phyloP scores from a whole-genome alignment of 2,888 invertebrate genomes.

The Chloromyia formosa region DNA sequence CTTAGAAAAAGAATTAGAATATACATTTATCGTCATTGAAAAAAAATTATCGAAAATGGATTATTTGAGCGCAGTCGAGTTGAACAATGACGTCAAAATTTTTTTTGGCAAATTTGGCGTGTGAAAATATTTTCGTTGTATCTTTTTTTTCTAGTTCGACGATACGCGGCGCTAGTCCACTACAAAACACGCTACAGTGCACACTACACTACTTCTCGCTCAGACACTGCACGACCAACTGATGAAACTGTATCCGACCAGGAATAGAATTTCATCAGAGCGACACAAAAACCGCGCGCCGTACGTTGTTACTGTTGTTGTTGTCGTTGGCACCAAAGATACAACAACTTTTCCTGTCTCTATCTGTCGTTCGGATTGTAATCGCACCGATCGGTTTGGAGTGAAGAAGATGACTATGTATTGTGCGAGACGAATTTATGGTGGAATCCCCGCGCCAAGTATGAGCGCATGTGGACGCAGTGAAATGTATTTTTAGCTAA shows the following conservation, averaged over 20 bases:
- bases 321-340: neutral
- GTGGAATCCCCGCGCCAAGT: neutral
- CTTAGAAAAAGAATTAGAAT: neutral
- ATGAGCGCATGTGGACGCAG: constrained; percentile 35
- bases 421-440: neutral
- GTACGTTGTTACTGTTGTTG: neutral
- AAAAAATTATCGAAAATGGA: neutral
- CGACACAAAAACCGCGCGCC: constrained; percentile 16
- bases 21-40: neutral
- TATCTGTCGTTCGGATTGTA: neutral
- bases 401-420: neutral
- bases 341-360: neutral
- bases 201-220: constrained; percentile 54
- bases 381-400: neutral
- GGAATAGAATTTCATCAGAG: constrained; percentile 54
- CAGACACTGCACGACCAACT: constrained; percentile 57
- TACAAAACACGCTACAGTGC: constrained; percentile 5
- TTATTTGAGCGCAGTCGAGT: constrained; percentile 20
- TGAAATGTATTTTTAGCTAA: constrained; percentile 41
- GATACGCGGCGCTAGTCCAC: constrained; percentile 23
- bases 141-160: too few relatives aligned
- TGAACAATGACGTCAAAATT: constrained; percentile 16
- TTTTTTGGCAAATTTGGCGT: constrained; percentile 11
- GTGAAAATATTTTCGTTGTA: neutral
- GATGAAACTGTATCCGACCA: constrained; percentile 55